Evolutionary conservation across 2,888 invertebrate genomes (phyloP), one percentile per base, ranked within the genome.

Genomic region (Coecobrya sp.): DNA sequence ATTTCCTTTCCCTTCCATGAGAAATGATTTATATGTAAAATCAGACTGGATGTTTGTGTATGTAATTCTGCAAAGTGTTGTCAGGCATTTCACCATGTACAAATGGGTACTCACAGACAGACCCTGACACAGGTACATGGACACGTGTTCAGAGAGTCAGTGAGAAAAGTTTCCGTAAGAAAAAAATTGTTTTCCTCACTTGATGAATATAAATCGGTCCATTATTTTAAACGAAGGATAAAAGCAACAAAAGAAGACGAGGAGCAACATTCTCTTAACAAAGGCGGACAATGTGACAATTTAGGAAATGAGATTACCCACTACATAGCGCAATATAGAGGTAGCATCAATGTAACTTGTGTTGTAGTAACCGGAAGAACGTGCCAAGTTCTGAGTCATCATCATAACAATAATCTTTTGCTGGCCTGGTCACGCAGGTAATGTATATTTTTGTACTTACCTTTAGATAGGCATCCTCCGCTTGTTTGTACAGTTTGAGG

Each of bases 391-490:
- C 45, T 52, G 27, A 52, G 19, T 73, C 16, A 16, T 68, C 27
- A 36, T 73, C 36, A 10, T 42, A 73, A 73, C n/a, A 76, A 49
- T 76, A 76, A 76, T 49, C 45, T 49, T 25, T 49, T 55, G 55
- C 13, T 81, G 30, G 8, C 22, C 27, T 81, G 81, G 81, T 30
- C 76, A 76, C 68, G 68, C 45, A 45, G 76, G 49, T 76, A 73
- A 8, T 1, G 45, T 30, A 27, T 19, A 19, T 4, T 7, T 27
- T 68, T 8, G 30, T 16, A 68, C 92, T 95, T 95, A 97, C 97
- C 96, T 97, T 97, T 84, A 98, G 96, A 96, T 99, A 99, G 0
- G 99, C 99, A 94, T 98, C 97, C 96, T 99, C 99, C 0, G 99
- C 99, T 96, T 99, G 98, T 95, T 97, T 97, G 95, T 97, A 98